Conservation (phyloP, 2,888 invertebrate genomes). For the Mesoligia furuncula region DNA sequence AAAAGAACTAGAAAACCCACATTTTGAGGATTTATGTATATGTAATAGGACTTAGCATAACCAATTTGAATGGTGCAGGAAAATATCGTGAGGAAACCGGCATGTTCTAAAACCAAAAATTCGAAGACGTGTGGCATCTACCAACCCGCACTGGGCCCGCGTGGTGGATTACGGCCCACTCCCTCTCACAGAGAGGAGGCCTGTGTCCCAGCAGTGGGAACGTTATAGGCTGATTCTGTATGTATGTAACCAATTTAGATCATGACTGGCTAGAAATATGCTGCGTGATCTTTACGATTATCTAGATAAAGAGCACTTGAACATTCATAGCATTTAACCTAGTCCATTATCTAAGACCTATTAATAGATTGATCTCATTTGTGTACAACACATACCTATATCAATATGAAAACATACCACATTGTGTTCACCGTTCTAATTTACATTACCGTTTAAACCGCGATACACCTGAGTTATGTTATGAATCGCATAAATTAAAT, state of each 20-base stretch:
- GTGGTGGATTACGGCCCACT: too few species aligned
- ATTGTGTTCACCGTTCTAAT: constrained; percentile 67
- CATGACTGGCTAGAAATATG: background rate
- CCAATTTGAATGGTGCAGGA: too few species aligned
- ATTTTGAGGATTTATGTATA: background rate
- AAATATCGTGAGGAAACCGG: too few species aligned
- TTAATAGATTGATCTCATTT: constrained; percentile 36
- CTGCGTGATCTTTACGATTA: background rate
- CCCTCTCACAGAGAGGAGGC: too few species aligned
- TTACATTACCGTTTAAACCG: constrained; percentile 64
- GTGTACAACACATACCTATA: background rate
- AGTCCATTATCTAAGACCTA: constrained; percentile 18
- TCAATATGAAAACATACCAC: constrained; percentile 9
- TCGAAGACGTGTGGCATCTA: too few species aligned
- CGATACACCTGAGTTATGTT: constrained; percentile 78
- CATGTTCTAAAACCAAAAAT: too few species aligned
- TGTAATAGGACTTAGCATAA: too few species aligned
- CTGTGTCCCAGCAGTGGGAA: too few species aligned
- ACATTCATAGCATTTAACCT: background rate
- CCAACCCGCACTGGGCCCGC: too few species aligned
- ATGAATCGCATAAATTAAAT: constrained; percentile 79
- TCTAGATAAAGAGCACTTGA: background rate
- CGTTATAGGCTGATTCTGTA: too few species aligned
- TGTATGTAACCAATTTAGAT: background rate
- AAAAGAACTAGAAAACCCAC: background rate